Evolutionary conservation across 2,797 vertebrate species (phyloP), one percentile per base, ranked within the genome.

Genomic region (Tolypeutes matacus): DNA sequence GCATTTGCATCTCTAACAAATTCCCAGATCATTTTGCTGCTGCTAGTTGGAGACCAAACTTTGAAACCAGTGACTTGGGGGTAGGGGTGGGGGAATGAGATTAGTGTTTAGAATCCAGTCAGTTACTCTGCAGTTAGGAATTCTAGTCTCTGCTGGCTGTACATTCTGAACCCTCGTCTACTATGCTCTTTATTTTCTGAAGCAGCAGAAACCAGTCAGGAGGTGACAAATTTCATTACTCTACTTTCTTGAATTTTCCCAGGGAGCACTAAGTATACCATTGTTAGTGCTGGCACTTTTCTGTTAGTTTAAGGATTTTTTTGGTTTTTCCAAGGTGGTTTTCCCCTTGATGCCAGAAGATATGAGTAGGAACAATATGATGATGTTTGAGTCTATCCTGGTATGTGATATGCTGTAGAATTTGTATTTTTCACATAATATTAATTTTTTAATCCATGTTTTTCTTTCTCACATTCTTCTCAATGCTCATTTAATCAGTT

Each of bases 241-340:
- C 18, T 34, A 10, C 67, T 97, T 94, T 21, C 65, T 98, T 97
- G 97, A 96, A 80, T 77, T 82, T 96, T 98, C 93, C 95, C 95
- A 96, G 92, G 58, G 90, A 92, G 80, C 69, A 65, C 93, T 95
- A 86, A 93, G 90, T 95, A 94, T 88, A 86, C 49, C 90, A 96
- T 75, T 89, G 80, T 96, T 96, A 96, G 95, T 97, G 83, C 92
- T 96, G 85, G 81, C 88, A 76, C 51, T 93, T 91, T 42, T 89
- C 58, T 96, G 95, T 96, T 87, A 95, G 96, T 95, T 27, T 95
- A 96, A 95, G 76, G 85, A 94, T 80, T 86, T 97, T 29, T 62
- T 46, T 97, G 86, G 11, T 64, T 97, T 98, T 97, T 96, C 91
- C 88, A 95, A 95, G 84, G 27, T 89, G 60, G 92, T 93, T 69